Conservation (phyloP, 2,797 vertebrate genomes). For the Silurus aristotelis region DNA sequence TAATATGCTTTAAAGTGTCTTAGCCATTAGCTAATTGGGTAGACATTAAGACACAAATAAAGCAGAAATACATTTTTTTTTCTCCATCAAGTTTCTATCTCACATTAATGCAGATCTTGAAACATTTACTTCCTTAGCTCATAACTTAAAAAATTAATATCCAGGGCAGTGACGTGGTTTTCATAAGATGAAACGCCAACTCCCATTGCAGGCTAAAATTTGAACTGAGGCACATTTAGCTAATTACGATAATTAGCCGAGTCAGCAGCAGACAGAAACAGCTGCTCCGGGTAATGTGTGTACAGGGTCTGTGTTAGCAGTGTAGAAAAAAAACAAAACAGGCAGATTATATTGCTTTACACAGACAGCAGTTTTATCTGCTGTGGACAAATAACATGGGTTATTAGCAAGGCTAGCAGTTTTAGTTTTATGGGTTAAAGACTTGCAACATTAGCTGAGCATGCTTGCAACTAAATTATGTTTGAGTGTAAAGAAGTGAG, state of each 20-base stretch:
- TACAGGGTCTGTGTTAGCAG: constrained; percentile 13
- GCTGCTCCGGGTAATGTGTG: constrained; percentile 33
- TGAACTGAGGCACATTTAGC: constrained; percentile 35
- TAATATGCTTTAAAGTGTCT: constrained; percentile 60
- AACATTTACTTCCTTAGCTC: constrained; percentile 8
- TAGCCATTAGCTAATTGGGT: constrained; percentile 61
- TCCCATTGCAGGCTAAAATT: constrained; percentile 27
- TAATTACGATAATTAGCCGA: constrained; percentile 40
- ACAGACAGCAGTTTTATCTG: neutral
- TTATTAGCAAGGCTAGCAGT: constrained; percentile 13
- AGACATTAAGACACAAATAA: constrained; percentile 58
- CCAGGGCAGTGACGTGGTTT: constrained; percentile 9
- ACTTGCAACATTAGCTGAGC: neutral
- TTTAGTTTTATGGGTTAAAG: neutral
- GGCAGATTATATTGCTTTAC: neutral
- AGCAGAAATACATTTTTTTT: neutral
- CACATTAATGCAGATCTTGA: neutral
- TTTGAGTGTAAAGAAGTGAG: neutral
- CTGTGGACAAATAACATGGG: neutral
- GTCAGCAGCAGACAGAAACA: constrained; percentile 39
- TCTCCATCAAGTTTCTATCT: neutral
- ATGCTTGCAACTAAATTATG: neutral
- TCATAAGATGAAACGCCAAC: constrained; percentile 5
- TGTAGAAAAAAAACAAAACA: neutral
- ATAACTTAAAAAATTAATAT: constrained; percentile 11